A percentile compares a stretch with the other conserved stretches of the same genome.
Conservation (phyloP, 2,888 invertebrate species). For the Drosophila koepferae region DNA sequence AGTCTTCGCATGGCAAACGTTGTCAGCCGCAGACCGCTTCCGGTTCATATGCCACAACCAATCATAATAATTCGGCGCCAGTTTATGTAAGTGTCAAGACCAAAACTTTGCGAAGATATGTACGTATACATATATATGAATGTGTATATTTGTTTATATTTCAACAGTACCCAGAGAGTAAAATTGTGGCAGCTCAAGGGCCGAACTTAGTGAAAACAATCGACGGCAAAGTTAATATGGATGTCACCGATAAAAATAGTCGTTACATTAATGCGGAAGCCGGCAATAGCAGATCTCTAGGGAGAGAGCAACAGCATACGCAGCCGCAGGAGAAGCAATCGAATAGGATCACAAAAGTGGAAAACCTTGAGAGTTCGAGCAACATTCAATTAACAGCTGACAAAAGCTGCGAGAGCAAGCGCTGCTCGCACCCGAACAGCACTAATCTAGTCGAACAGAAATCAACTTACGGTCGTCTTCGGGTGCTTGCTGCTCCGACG, state of each 20-base stretch:
- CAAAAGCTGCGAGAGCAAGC: conserved; percentile 39
- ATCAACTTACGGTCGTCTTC: conserved; percentile 90
- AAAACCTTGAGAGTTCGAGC: conserved; percentile 7
- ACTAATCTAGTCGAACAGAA: conserved; percentile 77
- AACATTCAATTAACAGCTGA: conserved; percentile 22
- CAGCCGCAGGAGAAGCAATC: conserved; percentile 4
- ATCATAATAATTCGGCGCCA: conserved; percentile 79
- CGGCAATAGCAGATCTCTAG: conserved; percentile 16
- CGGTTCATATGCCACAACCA: conserved; percentile 42
- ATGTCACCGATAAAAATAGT: conserved; percentile 25
- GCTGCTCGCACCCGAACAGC: conserved; percentile 25
- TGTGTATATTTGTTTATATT: not conserved
- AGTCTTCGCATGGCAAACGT: conserved; percentile 47
- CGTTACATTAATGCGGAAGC: conserved; percentile 21
- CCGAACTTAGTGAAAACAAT: conserved; percentile 9
- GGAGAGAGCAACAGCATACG: conserved; percentile 22
- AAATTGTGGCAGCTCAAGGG: conserved; percentile 17
- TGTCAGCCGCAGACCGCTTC: conserved; percentile 40
- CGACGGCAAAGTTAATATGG: conserved; percentile 7
- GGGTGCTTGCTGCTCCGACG: conserved; percentile 89
- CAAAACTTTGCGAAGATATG: not conserved
- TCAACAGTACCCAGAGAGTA: conserved; percentile 62
- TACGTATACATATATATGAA: not conserved
- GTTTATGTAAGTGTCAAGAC: conserved; percentile 65
- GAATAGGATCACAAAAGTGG: conserved; percentile 16